Conservation (phyloP, 2,113 vertebrate species). For the Tiliqua scincoides region DNA sequence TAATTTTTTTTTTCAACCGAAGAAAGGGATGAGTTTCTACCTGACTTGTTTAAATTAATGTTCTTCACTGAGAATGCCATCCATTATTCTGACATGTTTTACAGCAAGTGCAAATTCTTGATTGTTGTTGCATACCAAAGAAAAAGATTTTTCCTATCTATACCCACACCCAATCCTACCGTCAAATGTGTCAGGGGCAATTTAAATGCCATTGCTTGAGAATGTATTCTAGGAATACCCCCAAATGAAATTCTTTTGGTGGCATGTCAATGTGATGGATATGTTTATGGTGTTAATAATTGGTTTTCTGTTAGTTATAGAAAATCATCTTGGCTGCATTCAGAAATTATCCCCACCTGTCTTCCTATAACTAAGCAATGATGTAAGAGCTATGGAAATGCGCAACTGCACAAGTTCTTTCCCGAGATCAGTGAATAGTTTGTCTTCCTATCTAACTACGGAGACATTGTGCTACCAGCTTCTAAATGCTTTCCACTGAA, state of each 20-base stretch:
- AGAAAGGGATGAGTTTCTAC: slow-evolving; percentile 47
- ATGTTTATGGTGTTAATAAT: slow-evolving; percentile 18
- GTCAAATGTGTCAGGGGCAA: slow-evolving; percentile 37
- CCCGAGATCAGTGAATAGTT: not conserved
- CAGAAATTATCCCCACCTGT: not conserved
- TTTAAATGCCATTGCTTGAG: slow-evolving; percentile 50
- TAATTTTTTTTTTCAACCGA: slow-evolving; percentile 39
- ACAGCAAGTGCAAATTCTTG: slow-evolving; percentile 39
- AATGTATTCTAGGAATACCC: slow-evolving; percentile 35
- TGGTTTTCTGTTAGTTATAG: not conserved
- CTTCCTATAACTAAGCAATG: not conserved
- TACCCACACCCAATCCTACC: slow-evolving; percentile 19
- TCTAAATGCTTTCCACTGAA: not conserved
- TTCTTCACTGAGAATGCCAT: slow-evolving; percentile 53
- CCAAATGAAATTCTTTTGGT: slow-evolving; percentile 27
- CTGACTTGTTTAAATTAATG: slow-evolving; percentile 64
- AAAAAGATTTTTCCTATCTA: slow-evolving; percentile 35
- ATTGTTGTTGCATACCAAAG: slow-evolving; percentile 20
- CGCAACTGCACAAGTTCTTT: not conserved
- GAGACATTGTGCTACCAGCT: not conserved
- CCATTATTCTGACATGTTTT: slow-evolving; percentile 58
- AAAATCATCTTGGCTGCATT: slow-evolving; percentile 3
- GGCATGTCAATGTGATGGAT: slow-evolving; percentile 20
- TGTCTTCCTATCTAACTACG: not conserved
- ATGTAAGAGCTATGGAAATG: not conserved